Percentiles rank a stretch among this genome's conserved stretches.
phyloP scores from a whole-genome alignment of 2,113 vertebrate genomes.

The Callocephalon fimbriatum region DNA sequence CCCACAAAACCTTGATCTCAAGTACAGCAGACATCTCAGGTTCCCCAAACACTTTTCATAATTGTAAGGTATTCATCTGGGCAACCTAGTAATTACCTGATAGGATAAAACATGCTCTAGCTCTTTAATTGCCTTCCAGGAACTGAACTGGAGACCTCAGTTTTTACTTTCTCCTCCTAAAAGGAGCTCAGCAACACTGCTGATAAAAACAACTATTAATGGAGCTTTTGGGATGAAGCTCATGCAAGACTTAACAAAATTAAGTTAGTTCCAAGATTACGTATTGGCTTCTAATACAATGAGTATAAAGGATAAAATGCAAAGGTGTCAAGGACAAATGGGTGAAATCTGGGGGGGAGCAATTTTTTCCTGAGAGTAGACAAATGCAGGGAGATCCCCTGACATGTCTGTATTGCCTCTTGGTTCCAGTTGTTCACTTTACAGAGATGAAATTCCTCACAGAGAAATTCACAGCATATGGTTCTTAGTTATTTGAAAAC shows the following conservation, averaged over 20 bases:
- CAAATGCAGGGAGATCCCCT: not conserved
- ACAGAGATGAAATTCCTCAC: not conserved
- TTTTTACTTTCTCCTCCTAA: not conserved
- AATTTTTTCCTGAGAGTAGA: not conserved
- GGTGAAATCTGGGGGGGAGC: not conserved
- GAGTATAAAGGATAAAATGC: not conserved
- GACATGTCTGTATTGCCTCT: not conserved
- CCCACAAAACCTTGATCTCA: not conserved
- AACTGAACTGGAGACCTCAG: not conserved
- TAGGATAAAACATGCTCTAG: not conserved
- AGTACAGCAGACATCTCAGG: not conserved
- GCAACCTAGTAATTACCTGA: not conserved
- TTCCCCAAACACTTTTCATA: not conserved
- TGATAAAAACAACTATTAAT: not conserved
- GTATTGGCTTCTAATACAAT: not conserved
- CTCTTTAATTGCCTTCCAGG: not conserved
- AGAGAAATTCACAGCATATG: not conserved
- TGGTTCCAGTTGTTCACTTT: not conserved
- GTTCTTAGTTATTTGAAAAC: not conserved
- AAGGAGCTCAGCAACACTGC: not conserved
- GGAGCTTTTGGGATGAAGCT: not conserved
- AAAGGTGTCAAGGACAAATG: not conserved
- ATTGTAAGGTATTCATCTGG: not conserved
- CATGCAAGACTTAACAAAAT: not conserved
- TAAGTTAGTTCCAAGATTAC: too few relatives aligned